A percentile compares a stretch with the other conserved stretches of the same genome.
Conservation (phyloP, 2,888 invertebrate genomes). For the Lymantria dispar region DNA sequence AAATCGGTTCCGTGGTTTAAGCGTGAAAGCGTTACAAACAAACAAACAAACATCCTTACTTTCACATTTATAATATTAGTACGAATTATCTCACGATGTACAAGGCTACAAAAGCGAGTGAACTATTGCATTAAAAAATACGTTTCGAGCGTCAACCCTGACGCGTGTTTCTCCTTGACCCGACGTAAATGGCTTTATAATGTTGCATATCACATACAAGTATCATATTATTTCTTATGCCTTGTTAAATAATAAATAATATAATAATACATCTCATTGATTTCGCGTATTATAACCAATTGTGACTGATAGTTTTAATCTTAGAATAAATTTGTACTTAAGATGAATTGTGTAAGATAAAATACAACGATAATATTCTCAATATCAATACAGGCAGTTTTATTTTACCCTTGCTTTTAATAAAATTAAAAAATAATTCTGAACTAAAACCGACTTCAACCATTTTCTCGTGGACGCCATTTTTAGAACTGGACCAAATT, state of each 20-base stretch:
- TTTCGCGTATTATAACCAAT: constrained; percentile 42
- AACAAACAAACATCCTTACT: too few relatives aligned
- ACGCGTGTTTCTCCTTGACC: background rate
- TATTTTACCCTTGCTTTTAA: background rate
- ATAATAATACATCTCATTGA: constrained; percentile 8
- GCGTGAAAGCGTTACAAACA: too few relatives aligned
- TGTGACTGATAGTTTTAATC: constrained; percentile 66
- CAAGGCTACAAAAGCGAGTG: too few relatives aligned
- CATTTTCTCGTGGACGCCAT: too few relatives aligned
- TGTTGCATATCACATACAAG: background rate
- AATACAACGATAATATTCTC: constrained; percentile 22
- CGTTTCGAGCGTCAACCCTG: background rate
- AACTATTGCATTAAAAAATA: background rate
- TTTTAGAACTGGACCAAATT: too few relatives aligned
- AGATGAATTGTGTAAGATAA: constrained; percentile 28
- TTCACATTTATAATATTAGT: too few relatives aligned
- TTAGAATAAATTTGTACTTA: constrained; percentile 39
- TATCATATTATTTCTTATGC: background rate
- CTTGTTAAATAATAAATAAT: too few relatives aligned
- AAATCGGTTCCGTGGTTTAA: too few relatives aligned
- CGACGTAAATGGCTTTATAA: background rate
- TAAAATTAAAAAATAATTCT: too few relatives aligned
- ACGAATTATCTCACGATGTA: too few relatives aligned
- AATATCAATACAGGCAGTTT: constrained; percentile 14
- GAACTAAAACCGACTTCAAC: too few relatives aligned